These are phyloP conservation scores for Flexamia atlantica DNA, from an alignment of 2,888 invertebrate species.

Conservation along the genomic window DNA sequence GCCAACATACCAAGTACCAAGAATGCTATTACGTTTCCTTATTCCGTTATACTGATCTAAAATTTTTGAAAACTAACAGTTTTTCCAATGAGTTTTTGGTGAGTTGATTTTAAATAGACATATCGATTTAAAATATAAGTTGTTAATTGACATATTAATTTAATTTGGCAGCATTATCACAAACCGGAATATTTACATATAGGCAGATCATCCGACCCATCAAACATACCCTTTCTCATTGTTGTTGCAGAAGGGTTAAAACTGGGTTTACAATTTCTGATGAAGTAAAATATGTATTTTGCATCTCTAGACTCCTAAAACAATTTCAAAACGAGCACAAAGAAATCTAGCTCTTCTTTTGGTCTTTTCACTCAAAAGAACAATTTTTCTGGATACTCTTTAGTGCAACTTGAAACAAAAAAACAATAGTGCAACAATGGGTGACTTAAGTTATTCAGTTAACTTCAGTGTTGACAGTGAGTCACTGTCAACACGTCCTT, in stretches of 20 bases:
- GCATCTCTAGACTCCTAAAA: background rate
- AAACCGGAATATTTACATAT: background rate
- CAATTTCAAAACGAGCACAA: no score
- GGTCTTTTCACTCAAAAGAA: no score
- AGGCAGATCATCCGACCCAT: background rate
- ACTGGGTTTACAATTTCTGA: background rate
- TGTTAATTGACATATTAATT: background rate
- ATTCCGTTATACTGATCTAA: no score
- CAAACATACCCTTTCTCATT: background rate
- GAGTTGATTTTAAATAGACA: background rate
- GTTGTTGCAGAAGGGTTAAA: background rate
- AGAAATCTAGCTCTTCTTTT: no score
- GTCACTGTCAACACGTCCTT: no score
- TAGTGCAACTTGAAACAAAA: no score
- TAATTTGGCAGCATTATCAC: slow-evolving; percentile 19
- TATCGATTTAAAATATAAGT: background rate
- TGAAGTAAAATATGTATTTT: background rate
- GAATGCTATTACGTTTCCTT: background rate
- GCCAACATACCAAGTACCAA: background rate
- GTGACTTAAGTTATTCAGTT: no score
- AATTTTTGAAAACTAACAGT: background rate
- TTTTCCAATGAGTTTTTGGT: background rate
- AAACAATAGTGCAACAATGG: no score
- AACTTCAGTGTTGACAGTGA: no score
- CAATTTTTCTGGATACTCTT: no score